Base-by-base conservation (phyloP, 1,140 invertebrate genomes). In the Anastrepha obliqua region DNA sequence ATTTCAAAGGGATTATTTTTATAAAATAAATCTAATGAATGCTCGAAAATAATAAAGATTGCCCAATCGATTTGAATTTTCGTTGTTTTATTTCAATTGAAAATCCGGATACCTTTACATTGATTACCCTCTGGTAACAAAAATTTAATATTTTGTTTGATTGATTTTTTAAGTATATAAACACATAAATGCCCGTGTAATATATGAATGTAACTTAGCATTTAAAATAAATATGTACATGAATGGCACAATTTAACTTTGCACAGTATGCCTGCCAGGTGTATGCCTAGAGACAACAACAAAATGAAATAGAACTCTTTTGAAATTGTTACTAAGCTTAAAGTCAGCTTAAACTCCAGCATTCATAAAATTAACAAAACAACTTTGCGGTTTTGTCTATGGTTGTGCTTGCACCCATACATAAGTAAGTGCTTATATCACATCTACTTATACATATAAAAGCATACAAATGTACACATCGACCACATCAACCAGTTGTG, bases 361-460 rank as follows among this genome's bases (percentile, higher is more conserved):
- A 64, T 64, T 64, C 62, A 64, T 64, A 64, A 64, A 64, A 64
- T 64, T 64, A 64, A 67, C 29, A 67, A 67, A 67, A 67, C 20
- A 67, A 67, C 65, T 39, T 67, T 67, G 65, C 65, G 65, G 20
- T 67, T 67, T 67, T 67, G 8, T 39, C 62, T 39, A 67, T 67
- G 65, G 65, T 67, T 39, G 8, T 29, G 13, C 64, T 7, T 20
- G 6, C 65, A 67, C 65, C 29, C 39, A 67, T 20, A 3, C 13
- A 29, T 9, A 7, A 67, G 29, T 67, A 6, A 13, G 8, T 67
- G 8, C 13, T 3, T 67, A 15, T 39, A 9, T 29, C n/a, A 3
- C 17, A 64, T 20, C n/a, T 64, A 20, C n/a, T 20, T 20, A n/a
- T 20, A 64, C 8, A 64, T 8, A 64, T 64, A 64, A 17, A 20